These are phyloP conservation scores for Brachionichthys hirsutus DNA, from an alignment of 2,113 vertebrate genomes.

Conservation along the genomic window DNA sequence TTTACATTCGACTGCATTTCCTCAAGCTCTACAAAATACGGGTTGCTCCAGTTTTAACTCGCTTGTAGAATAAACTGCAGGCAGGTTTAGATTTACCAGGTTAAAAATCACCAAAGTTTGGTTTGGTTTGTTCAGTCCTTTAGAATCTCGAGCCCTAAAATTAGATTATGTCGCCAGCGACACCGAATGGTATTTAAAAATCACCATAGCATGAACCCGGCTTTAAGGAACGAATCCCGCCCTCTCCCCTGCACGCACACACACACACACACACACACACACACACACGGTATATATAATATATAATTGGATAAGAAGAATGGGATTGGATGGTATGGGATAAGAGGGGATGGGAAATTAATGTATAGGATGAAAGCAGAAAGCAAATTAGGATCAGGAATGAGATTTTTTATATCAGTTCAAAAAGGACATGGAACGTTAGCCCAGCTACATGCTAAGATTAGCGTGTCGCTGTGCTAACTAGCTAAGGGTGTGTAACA, in stretches of 20 bases:
- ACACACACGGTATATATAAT: not conserved
- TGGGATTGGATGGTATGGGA: too few species aligned
- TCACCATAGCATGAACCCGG: constrained; percentile 34
- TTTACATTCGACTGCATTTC: too few species aligned
- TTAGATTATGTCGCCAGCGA: constrained; percentile 4
- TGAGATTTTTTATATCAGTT: too few species aligned
- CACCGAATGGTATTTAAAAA: constrained; percentile 18
- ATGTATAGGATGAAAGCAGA: too few species aligned
- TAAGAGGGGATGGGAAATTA: too few species aligned
- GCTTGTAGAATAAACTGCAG: too few species aligned
- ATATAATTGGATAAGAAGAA: too few species aligned
- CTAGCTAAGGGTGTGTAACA: too few species aligned
- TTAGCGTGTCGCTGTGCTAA: too few species aligned
- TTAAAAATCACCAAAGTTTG: not conserved
- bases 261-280: constrained; percentile 2
- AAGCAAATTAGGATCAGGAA: too few species aligned
- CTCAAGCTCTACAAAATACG: not conserved
- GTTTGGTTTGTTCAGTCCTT: constrained; percentile 3
- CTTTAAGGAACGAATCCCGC: constrained; percentile 11
- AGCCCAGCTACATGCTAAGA: too few species aligned
- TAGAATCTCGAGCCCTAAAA: constrained; percentile 4
- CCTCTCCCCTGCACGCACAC: constrained; percentile 12
- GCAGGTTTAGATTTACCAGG: not conserved
- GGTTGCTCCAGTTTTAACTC: not conserved
- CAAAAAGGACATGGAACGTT: too few species aligned